Base-by-base conservation (phyloP, 2,113 vertebrate species). In the Danio rerio region DNA sequence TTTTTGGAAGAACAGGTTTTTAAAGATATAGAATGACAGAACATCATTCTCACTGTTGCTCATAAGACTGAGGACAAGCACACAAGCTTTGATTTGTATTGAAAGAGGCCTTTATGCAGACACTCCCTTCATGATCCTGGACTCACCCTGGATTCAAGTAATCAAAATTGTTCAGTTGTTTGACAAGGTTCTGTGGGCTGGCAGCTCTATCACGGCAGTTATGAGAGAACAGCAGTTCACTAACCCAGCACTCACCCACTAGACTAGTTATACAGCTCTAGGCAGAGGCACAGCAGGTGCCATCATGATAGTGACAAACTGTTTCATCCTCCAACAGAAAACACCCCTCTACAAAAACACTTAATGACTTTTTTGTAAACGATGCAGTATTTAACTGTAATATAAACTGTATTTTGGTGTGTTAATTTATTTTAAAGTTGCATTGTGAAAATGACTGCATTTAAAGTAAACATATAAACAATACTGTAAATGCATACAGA, bases 241-340 rank as follows among this genome's bases (percentile, higher is more conserved):
- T 45, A 45, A 53, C 11, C 21, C n/a, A 55, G 78, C 63, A 31
- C 75, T 74, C 47, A 59, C 52, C 61, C 58, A 70, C 80, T 81
- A 73, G 68, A 88, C 77, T 18, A 61, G 84, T 84, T 71, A 49
- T 84, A 83, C 81, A 8, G 78, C 82, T 78, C 59, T n/a, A 50
- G 55, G 75, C 42, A 11, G 45, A 65, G 20, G 18, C 16, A 63
- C 49, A 76, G 75, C 76, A 62, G 81, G 73, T 55, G 70, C 74
- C 76, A 53, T 72, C 61, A 73, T 49, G 50, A 80, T 47, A 52
- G 5, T 13, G 10, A 15, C 11, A 47, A 43, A 49, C 13, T 0
- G 7, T 6, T 40, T 50, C 12, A 18, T 42, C 2, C 61, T 40
- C 53, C 2, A 4, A 21, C 8, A n/a, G 31, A 68, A 71, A 15